Base-by-base conservation (phyloP, 2,797 vertebrate genomes). In the Bradypodion ventrale region DNA sequence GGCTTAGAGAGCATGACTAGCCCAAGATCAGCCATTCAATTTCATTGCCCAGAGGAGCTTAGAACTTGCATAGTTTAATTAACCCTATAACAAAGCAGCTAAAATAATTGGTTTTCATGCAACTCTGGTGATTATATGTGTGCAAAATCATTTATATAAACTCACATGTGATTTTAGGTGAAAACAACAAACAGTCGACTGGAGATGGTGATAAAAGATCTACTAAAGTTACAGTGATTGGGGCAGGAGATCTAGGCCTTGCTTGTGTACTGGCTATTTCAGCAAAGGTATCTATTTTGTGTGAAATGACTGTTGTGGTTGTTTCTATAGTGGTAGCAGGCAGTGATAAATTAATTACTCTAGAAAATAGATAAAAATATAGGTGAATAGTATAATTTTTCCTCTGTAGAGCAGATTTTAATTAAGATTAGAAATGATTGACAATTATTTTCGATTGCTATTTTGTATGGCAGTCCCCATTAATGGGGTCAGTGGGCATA, bases 161-260 rank as follows among this genome's bases (percentile, higher is more conserved):
- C 12, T 60, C 70, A 23, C 15, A 79, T 82, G 74, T 83, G 62
- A 73, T 88, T 92, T 12, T 91, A 97, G 96, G 96, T 88, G 93
- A 95, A 27, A 94, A 94, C 83, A 92, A 93, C 5, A 77, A 87
- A 74, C 94, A 94, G 79, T 88, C 92, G 74, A 94, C 91, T 89
- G 42, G 56, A 96, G 96, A 94, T 90, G 89, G 89, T 0, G 88
- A 94, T 87, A 90, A 93, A 60, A 83, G 56, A 12, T 62, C 89
- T 77, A 96, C 95, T 85, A 98, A 99, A 95, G 96, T 99, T 72
- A 97, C 98, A 4, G 95, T 99, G 78, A 95, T 99, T 85, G 99
- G 99, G 80, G 97, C 96, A 90, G 98, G 98, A 89, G 98, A 99
- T 87, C 92, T 99, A 86, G 98, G 98, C 52, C 95, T 98, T 94